phyloP scores from a whole-genome alignment of 2,888 invertebrate genomes.

The Melolontha melolontha region DNA sequence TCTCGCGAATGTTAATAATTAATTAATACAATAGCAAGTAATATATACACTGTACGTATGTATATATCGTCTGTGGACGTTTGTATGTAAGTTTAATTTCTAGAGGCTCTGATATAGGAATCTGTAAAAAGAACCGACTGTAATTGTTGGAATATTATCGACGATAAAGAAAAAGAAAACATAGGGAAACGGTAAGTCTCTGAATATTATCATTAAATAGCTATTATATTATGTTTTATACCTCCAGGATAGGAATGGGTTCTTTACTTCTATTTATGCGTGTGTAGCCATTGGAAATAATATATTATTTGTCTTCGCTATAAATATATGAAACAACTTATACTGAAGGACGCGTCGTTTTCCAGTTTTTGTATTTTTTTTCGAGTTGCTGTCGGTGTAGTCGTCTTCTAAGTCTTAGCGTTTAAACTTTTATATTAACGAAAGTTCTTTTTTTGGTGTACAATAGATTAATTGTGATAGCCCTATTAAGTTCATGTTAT shows the following conservation, averaged over 20 bases:
- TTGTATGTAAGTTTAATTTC: no score
- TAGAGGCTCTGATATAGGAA: no score
- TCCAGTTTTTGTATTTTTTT: constrained; percentile 19
- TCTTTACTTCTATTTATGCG: no score
- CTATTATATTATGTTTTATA: constrained; percentile 43
- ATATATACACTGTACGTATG: no score
- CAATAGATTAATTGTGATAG: no score
- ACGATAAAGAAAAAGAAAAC: constrained; percentile 38
- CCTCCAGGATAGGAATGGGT: constrained; percentile 33
- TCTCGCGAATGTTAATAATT: no score
- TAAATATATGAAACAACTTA: constrained; percentile 22
- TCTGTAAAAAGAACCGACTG: no score
- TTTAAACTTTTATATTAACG: no score
- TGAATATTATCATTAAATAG: constrained; percentile 42
- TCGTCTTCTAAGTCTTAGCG: constrained; percentile 20
- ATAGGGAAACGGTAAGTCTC: constrained; percentile 43
- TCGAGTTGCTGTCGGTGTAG: constrained; percentile 1
- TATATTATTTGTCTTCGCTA: constrained; percentile 41
- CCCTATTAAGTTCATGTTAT: no score
- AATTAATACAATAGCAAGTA: no score
- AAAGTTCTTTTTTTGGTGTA: no score
- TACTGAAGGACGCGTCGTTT: constrained; percentile 9
- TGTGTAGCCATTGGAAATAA: constrained; percentile 35
- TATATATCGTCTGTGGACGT: no score
- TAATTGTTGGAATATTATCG: constrained; percentile 10